A percentile compares a stretch with the other conserved stretches of the same genome.
These are phyloP conservation scores for Drosophila rhopaloa DNA, from an alignment of 1,140 invertebrate genomes.

Conservation along the genomic window DNA sequence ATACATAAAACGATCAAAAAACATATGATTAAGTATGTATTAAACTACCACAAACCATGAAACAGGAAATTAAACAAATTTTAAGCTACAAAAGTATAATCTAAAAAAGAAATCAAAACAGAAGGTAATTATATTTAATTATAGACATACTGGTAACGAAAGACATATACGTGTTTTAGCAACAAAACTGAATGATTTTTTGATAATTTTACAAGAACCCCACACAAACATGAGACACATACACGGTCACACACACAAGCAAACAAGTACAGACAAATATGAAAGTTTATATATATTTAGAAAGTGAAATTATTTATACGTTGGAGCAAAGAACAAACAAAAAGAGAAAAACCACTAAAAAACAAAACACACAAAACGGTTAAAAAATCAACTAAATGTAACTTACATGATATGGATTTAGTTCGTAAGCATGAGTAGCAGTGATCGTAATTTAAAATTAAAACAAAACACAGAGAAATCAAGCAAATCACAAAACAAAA, in stretches of 20 bases:
- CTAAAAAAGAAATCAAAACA: conserved; percentile 49
- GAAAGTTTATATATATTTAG: conserved; percentile 82
- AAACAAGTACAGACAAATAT: conserved; percentile 56
- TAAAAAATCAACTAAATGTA: conserved; percentile 65
- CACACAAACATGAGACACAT: conserved; percentile 34
- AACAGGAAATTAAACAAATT: conserved; percentile 82
- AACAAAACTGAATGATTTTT: conserved; percentile 78
- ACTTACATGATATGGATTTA: conserved; percentile 78
- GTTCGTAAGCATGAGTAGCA: conserved; percentile 76
- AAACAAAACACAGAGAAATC: conserved; percentile 31
- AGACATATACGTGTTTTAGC: conserved; percentile 65
- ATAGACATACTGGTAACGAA: conserved; percentile 52
- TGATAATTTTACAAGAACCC: conserved; percentile 79
- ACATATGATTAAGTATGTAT: conserved; percentile 61
- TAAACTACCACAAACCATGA: conserved; percentile 75
- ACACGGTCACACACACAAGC: conserved; percentile 35
- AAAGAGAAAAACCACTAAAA: conserved; percentile 30
- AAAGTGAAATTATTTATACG: conserved; percentile 79
- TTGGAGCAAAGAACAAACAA: conserved; percentile 69
- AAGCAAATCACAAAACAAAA: conserved; percentile 34
- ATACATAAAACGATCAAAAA: conserved; percentile 64
- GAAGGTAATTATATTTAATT: conserved; percentile 57
- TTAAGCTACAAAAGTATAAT: conserved; percentile 80
- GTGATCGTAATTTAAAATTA: conserved; percentile 83
- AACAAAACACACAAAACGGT: conserved; percentile 33